Evolutionary conservation across 2,888 invertebrate genomes (phyloP).

Genomic region (Parthenolecanium corni): DNA sequence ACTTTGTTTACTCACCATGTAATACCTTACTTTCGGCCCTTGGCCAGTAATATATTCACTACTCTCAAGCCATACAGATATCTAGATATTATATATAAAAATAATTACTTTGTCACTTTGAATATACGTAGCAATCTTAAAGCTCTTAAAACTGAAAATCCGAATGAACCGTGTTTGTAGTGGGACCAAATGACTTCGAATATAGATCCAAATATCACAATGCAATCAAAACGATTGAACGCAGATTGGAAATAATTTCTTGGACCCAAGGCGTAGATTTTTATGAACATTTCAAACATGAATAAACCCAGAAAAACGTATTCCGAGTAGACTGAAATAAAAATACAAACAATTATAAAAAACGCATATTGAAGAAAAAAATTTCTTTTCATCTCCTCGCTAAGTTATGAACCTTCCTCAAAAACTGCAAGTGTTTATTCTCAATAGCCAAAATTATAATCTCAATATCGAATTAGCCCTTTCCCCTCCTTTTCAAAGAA

Average conservation of each 20-base stretch:
- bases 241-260: slow-evolving; percentile 98
- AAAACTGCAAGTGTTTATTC: too few relatives aligned
- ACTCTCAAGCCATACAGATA: too few relatives aligned
- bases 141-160: slow-evolving; percentile 93
- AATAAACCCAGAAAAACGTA: slow-evolving; percentile 96
- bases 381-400: too few relatives aligned
- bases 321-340: slow-evolving; percentile 78
- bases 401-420: too few relatives aligned
- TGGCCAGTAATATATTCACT: too few relatives aligned
- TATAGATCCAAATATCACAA: slow-evolving; percentile 95
- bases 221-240: slow-evolving; percentile 99
- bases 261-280: slow-evolving; percentile 96
- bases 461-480: too few relatives aligned
- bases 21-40: too few relatives aligned
- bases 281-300: slow-evolving; percentile 98
- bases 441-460: too few relatives aligned
- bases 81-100: slow-evolving; percentile 11
- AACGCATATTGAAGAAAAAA: too few relatives aligned
- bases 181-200: slow-evolving; percentile 97
- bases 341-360: too few relatives aligned
- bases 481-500: too few relatives aligned
- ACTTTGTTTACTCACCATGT: too few relatives aligned
- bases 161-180: slow-evolving; percentile 91
- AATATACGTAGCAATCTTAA: slow-evolving; percentile 93
- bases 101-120: slow-evolving; percentile 63